A percentile compares a stretch with the other conserved stretches of the same genome.
phyloP scores from a whole-genome alignment of 2,113 vertebrate genomes.

The Albula goreensis region DNA sequence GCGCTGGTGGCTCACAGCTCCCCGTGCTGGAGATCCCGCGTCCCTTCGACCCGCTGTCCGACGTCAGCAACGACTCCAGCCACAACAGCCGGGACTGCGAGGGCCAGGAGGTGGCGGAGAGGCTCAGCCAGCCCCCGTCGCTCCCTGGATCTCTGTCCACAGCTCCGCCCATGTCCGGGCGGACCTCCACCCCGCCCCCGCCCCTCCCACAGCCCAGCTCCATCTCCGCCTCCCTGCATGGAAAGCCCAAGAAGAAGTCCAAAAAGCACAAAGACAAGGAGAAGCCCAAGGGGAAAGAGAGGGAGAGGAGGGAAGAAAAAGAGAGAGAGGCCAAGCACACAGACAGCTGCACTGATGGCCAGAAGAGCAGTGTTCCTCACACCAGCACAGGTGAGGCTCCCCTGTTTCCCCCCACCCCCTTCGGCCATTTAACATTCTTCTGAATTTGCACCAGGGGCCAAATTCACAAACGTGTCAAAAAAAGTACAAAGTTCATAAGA shows the following conservation, averaged over 20 bases:
- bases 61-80: constrained; percentile 70
- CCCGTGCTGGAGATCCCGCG: constrained; percentile 64
- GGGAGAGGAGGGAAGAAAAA: constrained; percentile 40
- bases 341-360: constrained; percentile 46
- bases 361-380: constrained; percentile 41
- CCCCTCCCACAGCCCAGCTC: not conserved
- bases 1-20: constrained; percentile 42
- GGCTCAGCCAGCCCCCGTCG: constrained; percentile 48
- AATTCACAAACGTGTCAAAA: too few relatives aligned
- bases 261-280: constrained; percentile 84
- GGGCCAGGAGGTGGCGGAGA: constrained; percentile 52
- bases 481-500: too few relatives aligned
- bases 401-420: not conserved
- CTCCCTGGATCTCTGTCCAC: constrained; percentile 44
- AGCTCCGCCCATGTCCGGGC: not conserved
- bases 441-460: too few relatives aligned
- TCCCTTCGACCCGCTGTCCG: constrained; percentile 73
- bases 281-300: constrained; percentile 64
- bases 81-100: constrained; percentile 71
- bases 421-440: too few relatives aligned
- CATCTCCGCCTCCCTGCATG: constrained; percentile 45
- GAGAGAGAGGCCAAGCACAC: constrained; percentile 48
- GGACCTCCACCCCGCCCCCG: not conserved
- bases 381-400: constrained; percentile 62
- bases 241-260: constrained; percentile 75